Evolutionary conservation across 2,113 vertebrate species (phyloP), one percentile per base, ranked within the genome.

Genomic region (Spilogale gracilis): DNA sequence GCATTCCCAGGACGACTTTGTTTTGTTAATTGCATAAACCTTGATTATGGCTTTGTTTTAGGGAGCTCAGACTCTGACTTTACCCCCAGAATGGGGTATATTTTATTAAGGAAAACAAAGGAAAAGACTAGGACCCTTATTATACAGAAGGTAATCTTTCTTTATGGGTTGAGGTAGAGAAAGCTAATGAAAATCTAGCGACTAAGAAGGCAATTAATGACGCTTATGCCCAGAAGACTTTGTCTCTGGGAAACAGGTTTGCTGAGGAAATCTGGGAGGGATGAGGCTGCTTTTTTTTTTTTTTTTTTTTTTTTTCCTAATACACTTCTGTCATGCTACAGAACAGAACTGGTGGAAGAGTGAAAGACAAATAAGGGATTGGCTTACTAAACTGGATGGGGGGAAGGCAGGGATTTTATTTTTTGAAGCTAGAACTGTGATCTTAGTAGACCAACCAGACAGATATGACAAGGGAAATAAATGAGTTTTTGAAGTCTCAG

Each of bases 71-170:
- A 58, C 20, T 38, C 38, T 86, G 32, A 43, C 60, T 88, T 90
- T 58, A 71, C 65, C 9, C 30, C 3, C 25, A 91, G 58, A 67
- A 69, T 50, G 21, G 52, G 13, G 7, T 89, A 18, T 61, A n/a
- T 85, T 93, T 92, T 95, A 82, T 38, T 84, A 81, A 84, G 32
- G 43, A 83, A 92, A 89, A 69, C 45, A 79, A 63, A 71, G n/a
- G 16, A 74, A 61, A 83, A 81, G 73, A 79, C 73, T 14, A 74
- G 23, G 11, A 32, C 2, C 60, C 60, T 89, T 81, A 27, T n/a
- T 52, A 48, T 45, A n/a, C 3, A 65, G 74, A 21, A 93, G 65
- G 82, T 48, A 78, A 32, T 1, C 3, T 27, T 48, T 90, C 13
- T 48, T 79, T 83, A 38, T n/a, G 43, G 45, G n/a, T 48, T 10